Evolutionary conservation across 2,888 invertebrate genomes (phyloP).

Genomic region (Pristionchus entomophagus): DNA sequence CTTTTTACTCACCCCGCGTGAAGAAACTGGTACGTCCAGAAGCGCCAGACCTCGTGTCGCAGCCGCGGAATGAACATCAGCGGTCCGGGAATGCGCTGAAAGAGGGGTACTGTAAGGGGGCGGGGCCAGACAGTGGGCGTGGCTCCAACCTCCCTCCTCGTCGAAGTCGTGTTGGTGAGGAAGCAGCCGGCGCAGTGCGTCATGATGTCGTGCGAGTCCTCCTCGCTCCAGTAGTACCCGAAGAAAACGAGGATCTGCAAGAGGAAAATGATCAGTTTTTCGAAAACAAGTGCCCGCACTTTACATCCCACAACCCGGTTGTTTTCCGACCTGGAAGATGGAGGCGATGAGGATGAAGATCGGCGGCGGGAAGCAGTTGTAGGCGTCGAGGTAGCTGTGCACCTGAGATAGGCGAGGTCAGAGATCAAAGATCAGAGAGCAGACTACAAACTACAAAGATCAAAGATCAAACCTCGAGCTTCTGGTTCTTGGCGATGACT

Average conservation of each 20-base stretch:
- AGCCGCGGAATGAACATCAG: constrained; percentile 91
- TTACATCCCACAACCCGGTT: neutral
- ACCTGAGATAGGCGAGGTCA: constrained; percentile 46
- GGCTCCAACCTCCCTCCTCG: too few species aligned
- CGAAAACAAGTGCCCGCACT: constrained; percentile 14
- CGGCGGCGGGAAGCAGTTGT: constrained; percentile 90
- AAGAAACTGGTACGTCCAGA: constrained; percentile 85
- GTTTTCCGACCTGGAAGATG: constrained; percentile 79
- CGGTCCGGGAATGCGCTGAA: constrained; percentile 50
- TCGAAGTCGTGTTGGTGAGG: constrained; percentile 68
- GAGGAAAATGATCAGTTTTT: neutral
- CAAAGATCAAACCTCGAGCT: constrained; percentile 38
- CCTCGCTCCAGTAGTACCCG: constrained; percentile 78
- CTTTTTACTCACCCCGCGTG: constrained; percentile 60
- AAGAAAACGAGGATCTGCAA: constrained; percentile 79
- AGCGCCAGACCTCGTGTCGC: constrained; percentile 92
- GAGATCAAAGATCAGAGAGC: neutral
- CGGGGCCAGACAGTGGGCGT: neutral
- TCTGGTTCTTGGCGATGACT: constrained; percentile 39
- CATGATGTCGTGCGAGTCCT: constrained; percentile 70
- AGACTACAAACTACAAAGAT: neutral
- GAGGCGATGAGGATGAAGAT: constrained; percentile 93
- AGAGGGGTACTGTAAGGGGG: neutral
- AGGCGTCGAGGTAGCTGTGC: constrained; percentile 62
- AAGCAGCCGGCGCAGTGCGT: constrained; percentile 85